A percentile compares a stretch with the other conserved stretches of the same genome.
phyloP scores from a whole-genome alignment of 2,797 vertebrate species.

The Linurgus olivaceus region DNA sequence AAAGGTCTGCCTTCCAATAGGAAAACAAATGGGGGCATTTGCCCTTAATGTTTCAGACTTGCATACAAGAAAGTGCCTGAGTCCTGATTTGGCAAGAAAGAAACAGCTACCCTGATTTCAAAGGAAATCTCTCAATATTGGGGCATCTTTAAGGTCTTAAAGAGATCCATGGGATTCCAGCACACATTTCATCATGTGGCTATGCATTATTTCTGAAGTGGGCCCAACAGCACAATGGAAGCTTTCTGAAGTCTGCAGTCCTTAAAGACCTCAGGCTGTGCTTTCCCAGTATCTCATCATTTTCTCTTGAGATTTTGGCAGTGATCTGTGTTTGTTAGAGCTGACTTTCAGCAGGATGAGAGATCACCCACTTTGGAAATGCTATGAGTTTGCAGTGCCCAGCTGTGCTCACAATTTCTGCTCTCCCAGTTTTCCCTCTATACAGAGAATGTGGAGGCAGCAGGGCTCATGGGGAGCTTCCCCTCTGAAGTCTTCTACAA shows the following conservation, averaged over 20 bases:
- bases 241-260: not conserved
- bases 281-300: not conserved
- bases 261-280: not conserved
- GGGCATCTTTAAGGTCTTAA: not conserved
- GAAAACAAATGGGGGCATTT: not conserved
- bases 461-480: accelerated
- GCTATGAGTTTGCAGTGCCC: not conserved
- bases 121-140: not conserved
- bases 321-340: not conserved
- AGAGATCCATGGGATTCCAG: not conserved
- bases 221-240: not conserved
- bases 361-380: not conserved
- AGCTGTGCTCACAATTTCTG: not conserved
- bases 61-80: not conserved
- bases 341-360: not conserved
- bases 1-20: not conserved
- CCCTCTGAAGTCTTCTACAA: not conserved
- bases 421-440: not conserved
- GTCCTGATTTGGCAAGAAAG: not conserved
- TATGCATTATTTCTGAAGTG: not conserved
- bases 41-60: not conserved
- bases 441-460: not conserved
- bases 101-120: not conserved
- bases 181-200: not conserved
- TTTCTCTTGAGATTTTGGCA: not conserved